Evolutionary conservation across 1,140 invertebrate genomes (phyloP), one percentile per base, ranked within the genome.

Genomic region (Bombus confusus): DNA sequence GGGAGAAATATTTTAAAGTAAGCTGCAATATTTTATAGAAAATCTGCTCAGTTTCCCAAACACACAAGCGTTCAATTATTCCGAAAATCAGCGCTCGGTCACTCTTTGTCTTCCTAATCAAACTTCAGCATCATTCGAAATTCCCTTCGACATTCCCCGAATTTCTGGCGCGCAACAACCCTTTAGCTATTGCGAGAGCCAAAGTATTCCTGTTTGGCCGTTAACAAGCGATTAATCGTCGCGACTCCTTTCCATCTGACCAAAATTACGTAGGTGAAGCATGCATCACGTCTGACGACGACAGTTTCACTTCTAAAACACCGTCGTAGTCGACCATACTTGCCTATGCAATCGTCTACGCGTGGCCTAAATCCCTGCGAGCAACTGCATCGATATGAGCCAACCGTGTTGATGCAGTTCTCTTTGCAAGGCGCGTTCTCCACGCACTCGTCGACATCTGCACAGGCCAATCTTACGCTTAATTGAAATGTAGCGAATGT

Each of bases 391-490:
- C 96, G 94, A 86, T 94, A 96, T 34, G 95, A 95, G 0, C 96
- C 96, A 37, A 95, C 95, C 22, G 95, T 95, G 88, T 96, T 96
- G 57, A 96, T 92, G 91, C 97, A 97, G 43, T 81, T 78, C 73
- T 92, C 93, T 83, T 74, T 87, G 68, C 95, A 95, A 28, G 94
- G 77, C n/a, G 82, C 91, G 68, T 95, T 95, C 57, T 95, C 94
- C 84, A 93, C 92, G 85, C 97, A 97, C 94, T 97, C 97, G 93
- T 97, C 96, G 90, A 97, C 96, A 94, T 97, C 97, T 92, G 47
- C 62, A 43, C 72, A 83, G 68, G 52, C 80, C 8, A 31, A 66
- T 28, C 13, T 72, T 22, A 31, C 10, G 31, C 10, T 12, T 87
- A 85, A 85, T 88, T 47, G 47, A 82, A 86, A 82, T 52, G 41